These are phyloP conservation scores for Listronotus oregonensis DNA, from an alignment of 1,140 invertebrate species.

Conservation along the genomic window DNA sequence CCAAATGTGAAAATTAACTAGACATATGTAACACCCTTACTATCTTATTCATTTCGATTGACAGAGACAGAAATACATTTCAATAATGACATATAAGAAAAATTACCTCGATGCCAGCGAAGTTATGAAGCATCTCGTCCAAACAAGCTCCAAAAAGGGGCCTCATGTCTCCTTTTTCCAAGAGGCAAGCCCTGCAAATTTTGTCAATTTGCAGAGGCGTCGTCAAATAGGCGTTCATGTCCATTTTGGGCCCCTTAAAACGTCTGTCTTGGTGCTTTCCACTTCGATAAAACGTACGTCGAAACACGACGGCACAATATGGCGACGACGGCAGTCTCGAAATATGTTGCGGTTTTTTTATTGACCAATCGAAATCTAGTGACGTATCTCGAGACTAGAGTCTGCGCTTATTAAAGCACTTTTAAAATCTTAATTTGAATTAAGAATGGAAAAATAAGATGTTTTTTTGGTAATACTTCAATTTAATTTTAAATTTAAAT, in stretches of 20 bases:
- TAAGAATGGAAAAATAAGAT: no score
- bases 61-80: background rate
- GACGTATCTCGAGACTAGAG: slow-evolving; percentile 25
- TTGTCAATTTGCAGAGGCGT: slow-evolving; percentile 54
- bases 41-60: slow-evolving; percentile 1
- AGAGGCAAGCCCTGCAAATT: slow-evolving; percentile 56
- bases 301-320: slow-evolving; percentile 23
- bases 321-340: slow-evolving; percentile 28
- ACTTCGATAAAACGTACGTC: slow-evolving; percentile 23
- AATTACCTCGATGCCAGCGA: slow-evolving; percentile 55
- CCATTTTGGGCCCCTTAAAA: slow-evolving; percentile 43
- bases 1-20: no score
- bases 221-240: slow-evolving; percentile 53
- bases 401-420: slow-evolving; percentile 14
- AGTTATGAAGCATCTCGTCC: slow-evolving; percentile 57
- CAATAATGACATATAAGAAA: slow-evolving; percentile 10
- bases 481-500: no score
- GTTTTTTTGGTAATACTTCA: no score
- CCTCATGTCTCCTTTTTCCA: slow-evolving; percentile 57
- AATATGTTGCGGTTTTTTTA: slow-evolving; percentile 18
- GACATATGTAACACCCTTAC: background rate
- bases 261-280: slow-evolving; percentile 24
- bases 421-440: background rate
- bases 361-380: slow-evolving; percentile 6
- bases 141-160: slow-evolving; percentile 57